Conservation (phyloP, 2,888 invertebrate genomes). For the Fragum whitleyi region DNA sequence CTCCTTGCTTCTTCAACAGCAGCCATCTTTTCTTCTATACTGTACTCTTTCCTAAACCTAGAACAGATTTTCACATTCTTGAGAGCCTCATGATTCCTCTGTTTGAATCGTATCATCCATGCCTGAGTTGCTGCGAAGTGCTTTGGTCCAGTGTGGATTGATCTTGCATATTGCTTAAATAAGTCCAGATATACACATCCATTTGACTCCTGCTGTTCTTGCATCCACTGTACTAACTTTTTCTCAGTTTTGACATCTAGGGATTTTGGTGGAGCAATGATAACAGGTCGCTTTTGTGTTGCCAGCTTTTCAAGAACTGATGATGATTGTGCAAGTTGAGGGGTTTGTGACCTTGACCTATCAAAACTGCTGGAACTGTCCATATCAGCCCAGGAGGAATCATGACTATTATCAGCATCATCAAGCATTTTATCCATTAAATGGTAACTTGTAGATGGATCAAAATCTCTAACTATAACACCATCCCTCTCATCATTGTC, state of each 20-base stretch:
- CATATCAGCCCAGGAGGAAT: slow-evolving; percentile 54
- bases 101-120: slow-evolving; percentile 61
- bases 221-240: slow-evolving; percentile 61
- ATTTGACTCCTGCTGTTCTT: slow-evolving; percentile 52
- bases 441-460: slow-evolving; percentile 39
- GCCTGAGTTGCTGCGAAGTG: slow-evolving; percentile 64
- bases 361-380: slow-evolving; percentile 43
- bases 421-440: slow-evolving; percentile 25
- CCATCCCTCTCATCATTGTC: slow-evolving; percentile 54
- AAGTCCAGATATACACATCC: slow-evolving; percentile 62
- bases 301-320: slow-evolving; percentile 25
- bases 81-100: slow-evolving; percentile 54
- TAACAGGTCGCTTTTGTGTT: slow-evolving; percentile 56
- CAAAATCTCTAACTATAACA: slow-evolving; percentile 50
- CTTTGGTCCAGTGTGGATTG: slow-evolving; percentile 58
- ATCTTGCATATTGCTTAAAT: slow-evolving; percentile 60
- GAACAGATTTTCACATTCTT: slow-evolving; percentile 53
- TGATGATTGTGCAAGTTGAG: slow-evolving; percentile 7
- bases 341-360: slow-evolving; percentile 35
- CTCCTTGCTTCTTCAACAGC: slow-evolving; percentile 63
- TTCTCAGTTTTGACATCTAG: slow-evolving; percentile 63
- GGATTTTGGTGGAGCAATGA: slow-evolving; percentile 57
- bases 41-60: slow-evolving; percentile 58
- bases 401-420: slow-evolving; percentile 37
- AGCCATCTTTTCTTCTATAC: slow-evolving; percentile 51